Conservation (phyloP, 92 coral and sea anemone genomes). For the Zoanthus sansibaricus region DNA sequence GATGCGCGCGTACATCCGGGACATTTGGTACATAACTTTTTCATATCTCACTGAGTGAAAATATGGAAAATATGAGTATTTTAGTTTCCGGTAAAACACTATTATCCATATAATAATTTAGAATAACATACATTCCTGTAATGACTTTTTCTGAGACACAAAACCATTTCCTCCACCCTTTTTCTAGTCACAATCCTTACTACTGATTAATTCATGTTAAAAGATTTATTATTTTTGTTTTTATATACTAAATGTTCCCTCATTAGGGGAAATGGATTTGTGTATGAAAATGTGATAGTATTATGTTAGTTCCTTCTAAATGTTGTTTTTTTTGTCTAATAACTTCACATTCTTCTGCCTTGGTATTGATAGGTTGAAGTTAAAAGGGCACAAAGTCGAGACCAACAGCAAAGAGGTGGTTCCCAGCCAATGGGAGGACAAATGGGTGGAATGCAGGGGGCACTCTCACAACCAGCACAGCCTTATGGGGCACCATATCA, state of each 20-base stretch:
- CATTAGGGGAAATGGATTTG: background rate
- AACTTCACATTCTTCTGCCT: background rate
- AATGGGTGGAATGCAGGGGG: conserved; percentile 47
- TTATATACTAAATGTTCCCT: background rate
- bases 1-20: no score
- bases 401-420: conserved; percentile 34
- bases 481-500: conserved; percentile 30
- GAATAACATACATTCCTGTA: background rate
- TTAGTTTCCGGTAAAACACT: no score
- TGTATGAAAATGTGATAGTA: background rate
- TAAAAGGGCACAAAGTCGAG: conserved; percentile 44
- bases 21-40: no score
- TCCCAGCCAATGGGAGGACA: conserved; percentile 38
- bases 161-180: background rate
- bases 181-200: no score
- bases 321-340: background rate
- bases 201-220: no score
- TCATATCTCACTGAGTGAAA: no score
- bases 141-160: background rate
- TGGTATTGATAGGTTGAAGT: conserved; percentile 30
- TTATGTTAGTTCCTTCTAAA: background rate
- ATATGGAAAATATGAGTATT: no score
- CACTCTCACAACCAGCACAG: conserved; percentile 38
- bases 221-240: no score
- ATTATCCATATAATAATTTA: background rate